Evolutionary conservation across 2,888 invertebrate species (phyloP), one percentile per base, ranked within the genome.

Genomic region (Nysson spinosus): DNA sequence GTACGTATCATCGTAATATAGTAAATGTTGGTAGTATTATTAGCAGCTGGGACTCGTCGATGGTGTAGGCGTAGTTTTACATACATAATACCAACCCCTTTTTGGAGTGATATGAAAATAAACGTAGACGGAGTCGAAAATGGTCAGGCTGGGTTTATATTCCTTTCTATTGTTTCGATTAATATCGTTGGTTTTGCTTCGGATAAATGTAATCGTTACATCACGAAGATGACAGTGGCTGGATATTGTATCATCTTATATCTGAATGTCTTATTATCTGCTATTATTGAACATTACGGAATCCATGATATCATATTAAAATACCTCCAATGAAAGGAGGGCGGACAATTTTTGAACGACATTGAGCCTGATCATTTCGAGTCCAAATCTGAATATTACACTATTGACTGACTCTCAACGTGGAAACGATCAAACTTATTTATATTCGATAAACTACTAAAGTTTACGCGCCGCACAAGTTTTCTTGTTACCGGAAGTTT

Each of bases 1-100:
- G 30, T 39, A 62, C 20, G 55, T 58, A 68, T 46, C 49, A 64
- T 72, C 54, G 40, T 56, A 64, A 51, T 22, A 56, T 57, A 60
- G 63, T 71, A 56, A 71, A 56, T 74, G 64, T 74, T 58, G 35
- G 64, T 69, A 56, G 64, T 69, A 54, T 50, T 37, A 49, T 17
- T 47, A 67, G 72, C 52, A 58, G 60, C 28, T 60, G 32, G 57
- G 34, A 61, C 28, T 50, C 62, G 35, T 72, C 72, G 69, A 65
- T 69, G 60, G 65, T 63, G 69, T 69, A 69, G 65, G 65, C 51
- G 74, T 74, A 74, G 58, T 63, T 50, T 56, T 39, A 35, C 37
- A 49, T 56, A 70, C 70, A 58, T 60, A 66, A 56, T 47, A 42
- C 43, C 35, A 44, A 58, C 11, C 14, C 28, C 39, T 42, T 47